Conservation (phyloP, 2,113 vertebrate genomes). For the Cavia aperea region DNA sequence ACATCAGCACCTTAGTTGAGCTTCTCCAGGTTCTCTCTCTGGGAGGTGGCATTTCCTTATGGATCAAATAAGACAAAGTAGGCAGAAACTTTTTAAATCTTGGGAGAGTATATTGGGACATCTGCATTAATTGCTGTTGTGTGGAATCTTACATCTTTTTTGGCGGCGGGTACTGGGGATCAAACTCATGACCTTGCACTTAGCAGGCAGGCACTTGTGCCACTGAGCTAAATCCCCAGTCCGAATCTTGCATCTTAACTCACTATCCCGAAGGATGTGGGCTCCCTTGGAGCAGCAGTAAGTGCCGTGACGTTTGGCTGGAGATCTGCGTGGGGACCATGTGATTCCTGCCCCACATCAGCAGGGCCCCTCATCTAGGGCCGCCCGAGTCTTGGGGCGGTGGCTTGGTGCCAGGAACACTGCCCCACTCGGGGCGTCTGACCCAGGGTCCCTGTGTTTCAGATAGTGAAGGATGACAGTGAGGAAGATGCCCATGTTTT, state of each 20-base stretch:
- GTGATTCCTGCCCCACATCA: background rate
- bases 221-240: too few species aligned
- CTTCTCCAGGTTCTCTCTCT: background rate
- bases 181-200: too few species aligned
- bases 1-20: background rate
- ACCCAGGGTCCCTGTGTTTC: conserved; percentile 35
- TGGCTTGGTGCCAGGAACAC: too few species aligned
- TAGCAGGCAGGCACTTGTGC: too few species aligned
- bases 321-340: background rate
- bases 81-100: background rate
- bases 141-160: background rate
- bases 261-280: background rate
- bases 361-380: too few species aligned
- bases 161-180: too few species aligned
- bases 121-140: background rate
- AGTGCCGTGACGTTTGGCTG: background rate
- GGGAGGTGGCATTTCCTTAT: background rate
- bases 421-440: too few species aligned
- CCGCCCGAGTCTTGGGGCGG: too few species aligned
- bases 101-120: background rate
- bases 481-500: conserved; percentile 78
- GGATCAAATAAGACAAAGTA: background rate
- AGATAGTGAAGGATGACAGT: conserved; percentile 76
- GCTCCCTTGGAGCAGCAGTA: background rate
- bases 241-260: background rate